A percentile compares a stretch with the other conserved stretches of the same genome.
phyloP scores from a whole-genome alignment of 2,797 vertebrate species.

The Chelon auratus region DNA sequence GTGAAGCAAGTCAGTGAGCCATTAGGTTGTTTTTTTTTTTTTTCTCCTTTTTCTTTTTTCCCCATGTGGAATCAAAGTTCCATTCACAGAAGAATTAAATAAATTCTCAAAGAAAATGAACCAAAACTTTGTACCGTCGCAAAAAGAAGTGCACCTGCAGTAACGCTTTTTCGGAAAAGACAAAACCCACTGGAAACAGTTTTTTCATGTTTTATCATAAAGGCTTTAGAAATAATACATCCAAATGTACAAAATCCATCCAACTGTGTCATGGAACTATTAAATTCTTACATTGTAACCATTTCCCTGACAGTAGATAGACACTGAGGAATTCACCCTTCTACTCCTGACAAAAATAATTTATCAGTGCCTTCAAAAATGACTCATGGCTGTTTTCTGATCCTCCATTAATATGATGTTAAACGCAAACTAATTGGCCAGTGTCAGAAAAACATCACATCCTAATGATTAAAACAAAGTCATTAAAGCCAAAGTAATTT shows the following conservation, averaged over 20 bases:
- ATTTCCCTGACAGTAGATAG: not conserved
- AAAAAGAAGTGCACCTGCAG: too few species aligned
- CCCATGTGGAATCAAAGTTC: constrained; percentile 9
- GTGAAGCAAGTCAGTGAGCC: constrained; percentile 3
- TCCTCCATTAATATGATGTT: not conserved
- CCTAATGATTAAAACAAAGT: not conserved
- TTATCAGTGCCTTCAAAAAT: not conserved
- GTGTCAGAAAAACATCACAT: not conserved
- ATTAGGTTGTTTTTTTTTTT: constrained; percentile 2
- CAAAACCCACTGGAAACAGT: too few species aligned
- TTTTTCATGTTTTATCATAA: too few species aligned
- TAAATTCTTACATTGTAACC: not conserved
- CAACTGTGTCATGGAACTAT: too few species aligned
- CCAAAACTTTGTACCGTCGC: too few species aligned
- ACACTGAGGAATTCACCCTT: not conserved
- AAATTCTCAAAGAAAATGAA: not conserved
- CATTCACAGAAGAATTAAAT: not conserved
- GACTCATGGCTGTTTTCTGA: not conserved
- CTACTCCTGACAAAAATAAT: not conserved
- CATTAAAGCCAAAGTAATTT: not conserved
- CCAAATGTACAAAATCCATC: too few species aligned
- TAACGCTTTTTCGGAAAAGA: too few species aligned
- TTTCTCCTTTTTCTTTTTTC: constrained; percentile 2
- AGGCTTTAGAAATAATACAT: too few species aligned
- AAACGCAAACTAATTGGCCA: not conserved